Evolutionary conservation across 2,113 vertebrate species (phyloP).

Genomic region (Maccullochella peelii): DNA sequence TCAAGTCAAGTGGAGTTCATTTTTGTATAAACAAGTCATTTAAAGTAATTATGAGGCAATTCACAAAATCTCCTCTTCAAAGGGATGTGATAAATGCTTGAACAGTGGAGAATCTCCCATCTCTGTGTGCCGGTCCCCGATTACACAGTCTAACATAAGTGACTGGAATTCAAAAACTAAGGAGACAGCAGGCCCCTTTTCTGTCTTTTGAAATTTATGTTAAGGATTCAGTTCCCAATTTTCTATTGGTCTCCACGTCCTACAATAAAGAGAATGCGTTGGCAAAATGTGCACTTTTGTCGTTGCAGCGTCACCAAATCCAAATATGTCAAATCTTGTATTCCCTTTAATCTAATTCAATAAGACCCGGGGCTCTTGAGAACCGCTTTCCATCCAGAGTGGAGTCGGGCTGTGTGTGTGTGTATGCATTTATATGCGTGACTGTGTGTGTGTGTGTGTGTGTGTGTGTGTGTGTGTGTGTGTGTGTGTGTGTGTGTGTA

Average conservation of each 20-base stretch:
- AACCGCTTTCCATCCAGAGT: slow-evolving; percentile 12
- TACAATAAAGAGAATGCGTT: slow-evolving; percentile 34
- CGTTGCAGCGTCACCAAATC: slow-evolving; percentile 47
- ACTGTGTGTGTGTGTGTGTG: background rate
- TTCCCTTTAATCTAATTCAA: slow-evolving; percentile 60
- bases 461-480: background rate
- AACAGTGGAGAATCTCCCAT: slow-evolving; percentile 58
- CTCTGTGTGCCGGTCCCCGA: slow-evolving; percentile 56
- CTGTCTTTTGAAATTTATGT: slow-evolving; percentile 53
- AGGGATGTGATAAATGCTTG: slow-evolving; percentile 62
- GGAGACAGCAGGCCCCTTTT: slow-evolving; percentile 42
- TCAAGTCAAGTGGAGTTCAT: slow-evolving; percentile 64
- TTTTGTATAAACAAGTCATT: slow-evolving; percentile 66
- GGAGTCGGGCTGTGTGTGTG: background rate
- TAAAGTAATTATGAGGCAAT: slow-evolving; percentile 68
- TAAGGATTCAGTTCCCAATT: slow-evolving; percentile 27
- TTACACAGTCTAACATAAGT: slow-evolving; percentile 64
- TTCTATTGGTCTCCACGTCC: slow-evolving; percentile 11
- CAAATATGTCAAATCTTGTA: slow-evolving; percentile 50
- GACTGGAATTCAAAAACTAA: slow-evolving; percentile 57
- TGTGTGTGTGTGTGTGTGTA: background rate
- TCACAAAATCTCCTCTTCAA: slow-evolving; percentile 63
- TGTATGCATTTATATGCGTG: background rate
- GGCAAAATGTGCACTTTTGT: slow-evolving; percentile 40
- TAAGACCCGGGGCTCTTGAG: slow-evolving; percentile 44